These are phyloP conservation scores for Myotis davidii DNA, from an alignment of 2,113 vertebrate species.

Conservation along the genomic window DNA sequence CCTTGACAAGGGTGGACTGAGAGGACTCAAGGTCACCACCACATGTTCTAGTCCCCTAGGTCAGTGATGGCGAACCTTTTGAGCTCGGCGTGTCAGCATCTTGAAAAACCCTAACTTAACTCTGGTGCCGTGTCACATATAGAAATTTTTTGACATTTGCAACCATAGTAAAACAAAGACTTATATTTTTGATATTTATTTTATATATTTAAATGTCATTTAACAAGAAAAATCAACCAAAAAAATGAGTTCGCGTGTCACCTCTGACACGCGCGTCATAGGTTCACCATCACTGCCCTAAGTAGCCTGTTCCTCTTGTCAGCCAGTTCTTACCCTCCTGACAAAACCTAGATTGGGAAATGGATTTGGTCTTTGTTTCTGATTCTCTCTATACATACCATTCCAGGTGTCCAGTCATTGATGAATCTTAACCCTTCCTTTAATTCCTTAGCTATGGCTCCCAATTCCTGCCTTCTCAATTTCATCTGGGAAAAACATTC, in stretches of 20 bases:
- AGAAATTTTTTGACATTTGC: too few relatives aligned
- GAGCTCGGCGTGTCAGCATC: too few relatives aligned
- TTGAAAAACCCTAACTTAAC: too few relatives aligned
- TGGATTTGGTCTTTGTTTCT: background rate
- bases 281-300: background rate
- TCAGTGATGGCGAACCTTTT: background rate
- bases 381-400: background rate
- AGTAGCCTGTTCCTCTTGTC: background rate
- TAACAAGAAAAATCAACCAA: too few relatives aligned
- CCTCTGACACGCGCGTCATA: too few relatives aligned
- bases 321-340: background rate
- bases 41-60: background rate
- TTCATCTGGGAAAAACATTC: background rate
- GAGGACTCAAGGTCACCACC: background rate
- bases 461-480: background rate
- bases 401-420: background rate
- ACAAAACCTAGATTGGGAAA: conserved; percentile 12
- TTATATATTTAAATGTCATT: too few relatives aligned
- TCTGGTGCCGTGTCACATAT: too few relatives aligned
- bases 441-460: background rate
- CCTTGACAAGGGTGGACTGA: background rate
- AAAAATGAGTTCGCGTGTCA: too few relatives aligned
- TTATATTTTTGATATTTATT: too few relatives aligned
- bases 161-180: too few relatives aligned
- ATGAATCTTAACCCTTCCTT: background rate